Conservation (phyloP, 2,888 invertebrate genomes). For the Cinara cedri region DNA sequence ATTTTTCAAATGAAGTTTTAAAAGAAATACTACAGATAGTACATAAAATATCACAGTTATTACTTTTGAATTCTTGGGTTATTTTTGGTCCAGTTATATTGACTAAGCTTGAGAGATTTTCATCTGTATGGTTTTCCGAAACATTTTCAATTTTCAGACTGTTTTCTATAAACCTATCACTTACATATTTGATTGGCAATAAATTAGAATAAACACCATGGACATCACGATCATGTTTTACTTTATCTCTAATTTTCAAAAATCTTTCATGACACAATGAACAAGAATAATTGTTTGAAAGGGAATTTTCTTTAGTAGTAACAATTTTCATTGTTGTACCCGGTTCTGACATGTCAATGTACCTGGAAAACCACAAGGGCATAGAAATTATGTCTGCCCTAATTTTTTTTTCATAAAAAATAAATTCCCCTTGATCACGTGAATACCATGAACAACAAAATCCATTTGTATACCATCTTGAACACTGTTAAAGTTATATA, state of each 20-base stretch:
- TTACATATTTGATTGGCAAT: constrained; percentile 40
- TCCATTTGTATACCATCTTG: constrained; percentile 56
- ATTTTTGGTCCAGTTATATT: background rate
- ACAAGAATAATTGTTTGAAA: constrained; percentile 57
- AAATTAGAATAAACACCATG: constrained; percentile 37
- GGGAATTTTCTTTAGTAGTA: constrained; percentile 12
- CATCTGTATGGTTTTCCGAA: background rate
- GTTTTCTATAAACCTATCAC: constrained; percentile 6
- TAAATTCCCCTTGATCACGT: constrained; percentile 1
- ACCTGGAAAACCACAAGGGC: constrained; percentile 54
- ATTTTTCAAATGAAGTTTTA: constrained; percentile 21
- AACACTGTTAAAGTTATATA: constrained; percentile 49
- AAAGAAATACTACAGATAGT: constrained; percentile 18
- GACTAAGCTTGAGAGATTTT: background rate
- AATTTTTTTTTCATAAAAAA: constrained; percentile 33
- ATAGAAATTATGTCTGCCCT: constrained; percentile 44
- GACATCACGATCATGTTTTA: constrained; percentile 59
- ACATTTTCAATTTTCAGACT: constrained; percentile 13
- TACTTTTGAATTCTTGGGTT: background rate
- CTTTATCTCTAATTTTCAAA: constrained; percentile 61
- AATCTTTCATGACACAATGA: constrained; percentile 60
- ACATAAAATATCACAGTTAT: background rate
- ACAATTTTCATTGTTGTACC: constrained; percentile 27
- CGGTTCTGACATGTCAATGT: constrained; percentile 28
- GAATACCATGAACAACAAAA: constrained; percentile 33